Evolutionary conservation across 2,797 vertebrate species (phyloP).

Genomic region (Sorex maritimensis): DNA sequence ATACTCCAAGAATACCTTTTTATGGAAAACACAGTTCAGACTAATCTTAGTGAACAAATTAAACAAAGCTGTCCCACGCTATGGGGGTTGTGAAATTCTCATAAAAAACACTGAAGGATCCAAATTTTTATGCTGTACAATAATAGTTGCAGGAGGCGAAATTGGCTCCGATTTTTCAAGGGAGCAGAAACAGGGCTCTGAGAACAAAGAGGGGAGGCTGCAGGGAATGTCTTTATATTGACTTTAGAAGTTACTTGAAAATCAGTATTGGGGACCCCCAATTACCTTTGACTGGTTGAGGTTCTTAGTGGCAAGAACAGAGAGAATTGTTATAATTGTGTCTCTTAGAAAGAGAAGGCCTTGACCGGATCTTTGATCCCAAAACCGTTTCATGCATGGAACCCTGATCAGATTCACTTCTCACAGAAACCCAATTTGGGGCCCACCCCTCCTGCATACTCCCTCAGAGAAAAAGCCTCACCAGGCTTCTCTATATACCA

Average conservation of each 20-base stretch:
- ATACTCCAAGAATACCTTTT: constrained; percentile 59
- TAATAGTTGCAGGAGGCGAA: not conserved
- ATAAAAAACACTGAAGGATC: constrained; percentile 52
- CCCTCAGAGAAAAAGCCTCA: not conserved
- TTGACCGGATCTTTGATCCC: not conserved
- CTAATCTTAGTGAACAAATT: constrained; percentile 69
- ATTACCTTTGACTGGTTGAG: constrained; percentile 10
- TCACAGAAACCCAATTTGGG: not conserved
- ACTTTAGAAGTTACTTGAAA: constrained; percentile 47
- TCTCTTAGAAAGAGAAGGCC: constrained; percentile 30
- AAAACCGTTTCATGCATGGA: not conserved
- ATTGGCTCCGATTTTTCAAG: constrained; percentile 57
- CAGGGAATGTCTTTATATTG: not conserved
- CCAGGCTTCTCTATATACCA: not conserved
- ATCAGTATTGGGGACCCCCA: not conserved
- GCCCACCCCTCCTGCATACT: not conserved
- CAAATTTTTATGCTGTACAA: constrained; percentile 52
- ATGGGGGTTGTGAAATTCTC: constrained; percentile 30
- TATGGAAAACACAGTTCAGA: constrained; percentile 70
- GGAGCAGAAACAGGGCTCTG: not conserved
- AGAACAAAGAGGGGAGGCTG: constrained; percentile 48
- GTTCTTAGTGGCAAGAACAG: constrained; percentile 46
- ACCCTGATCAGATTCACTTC: not conserved
- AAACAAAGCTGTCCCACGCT: not conserved
- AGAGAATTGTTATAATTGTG: not conserved